These are phyloP conservation scores for Panorpa germanica DNA, from an alignment of 2,888 invertebrate species.

Conservation along the genomic window DNA sequence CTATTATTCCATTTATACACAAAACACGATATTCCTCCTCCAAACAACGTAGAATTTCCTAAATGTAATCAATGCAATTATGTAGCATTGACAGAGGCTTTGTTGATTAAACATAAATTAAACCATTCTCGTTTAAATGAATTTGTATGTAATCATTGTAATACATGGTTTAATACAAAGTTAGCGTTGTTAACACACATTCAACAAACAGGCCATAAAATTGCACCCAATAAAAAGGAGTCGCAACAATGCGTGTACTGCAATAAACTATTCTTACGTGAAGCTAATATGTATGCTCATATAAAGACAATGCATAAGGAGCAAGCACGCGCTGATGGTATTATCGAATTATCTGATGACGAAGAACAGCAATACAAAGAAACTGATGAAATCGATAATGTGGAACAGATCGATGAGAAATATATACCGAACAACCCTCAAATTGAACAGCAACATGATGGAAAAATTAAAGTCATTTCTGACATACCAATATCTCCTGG, in stretches of 20 bases:
- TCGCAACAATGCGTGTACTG: constrained; percentile 53
- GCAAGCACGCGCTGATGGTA: constrained; percentile 42
- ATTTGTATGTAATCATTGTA: constrained; percentile 34
- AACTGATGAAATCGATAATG: constrained; percentile 17
- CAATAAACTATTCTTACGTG: constrained; percentile 47
- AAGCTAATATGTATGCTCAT: constrained; percentile 50
- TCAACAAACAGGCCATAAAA: constrained; percentile 34
- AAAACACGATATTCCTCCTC: constrained; percentile 59
- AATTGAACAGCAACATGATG: constrained; percentile 21
- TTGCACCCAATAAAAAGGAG: constrained; percentile 24
- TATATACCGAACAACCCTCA: constrained; percentile 15
- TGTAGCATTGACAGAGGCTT: constrained; percentile 50
- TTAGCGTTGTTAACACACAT: constrained; percentile 28
- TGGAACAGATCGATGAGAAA: constrained; percentile 14
- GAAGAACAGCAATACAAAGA: constrained; percentile 15
- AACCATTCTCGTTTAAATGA: constrained; percentile 32
- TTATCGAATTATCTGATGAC: constrained; percentile 36
- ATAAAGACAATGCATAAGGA: constrained; percentile 43
- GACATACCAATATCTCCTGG: too few species aligned
- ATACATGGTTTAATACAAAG: constrained; percentile 27
- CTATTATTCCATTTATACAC: constrained; percentile 61
- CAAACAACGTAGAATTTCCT: constrained; percentile 51
- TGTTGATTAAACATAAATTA: constrained; percentile 50
- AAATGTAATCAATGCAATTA: constrained; percentile 60
- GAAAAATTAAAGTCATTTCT: constrained; percentile 31